phyloP scores from a whole-genome alignment of 2,888 invertebrate genomes.

The Idaea dimidiata region DNA sequence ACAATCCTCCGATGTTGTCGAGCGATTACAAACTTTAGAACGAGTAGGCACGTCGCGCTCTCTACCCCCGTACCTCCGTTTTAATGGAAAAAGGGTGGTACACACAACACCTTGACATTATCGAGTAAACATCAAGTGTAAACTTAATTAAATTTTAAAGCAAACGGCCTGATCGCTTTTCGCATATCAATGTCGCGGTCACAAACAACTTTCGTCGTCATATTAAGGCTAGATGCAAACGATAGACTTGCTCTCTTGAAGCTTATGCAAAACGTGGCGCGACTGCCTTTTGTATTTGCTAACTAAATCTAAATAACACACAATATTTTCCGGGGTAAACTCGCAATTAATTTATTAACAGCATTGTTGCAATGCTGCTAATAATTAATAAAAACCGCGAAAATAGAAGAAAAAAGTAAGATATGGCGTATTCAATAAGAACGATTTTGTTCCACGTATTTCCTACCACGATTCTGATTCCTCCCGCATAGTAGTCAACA shows the following conservation, averaged over 20 bases:
- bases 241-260: background rate
- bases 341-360: too few relatives aligned
- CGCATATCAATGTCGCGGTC: slow-evolving; percentile 58
- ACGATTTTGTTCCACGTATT: too few relatives aligned
- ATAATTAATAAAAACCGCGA: too few relatives aligned
- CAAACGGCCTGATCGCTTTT: slow-evolving; percentile 52
- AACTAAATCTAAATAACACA: too few relatives aligned
- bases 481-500: too few relatives aligned
- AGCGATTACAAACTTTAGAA: slow-evolving; percentile 3
- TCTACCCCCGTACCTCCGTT: slow-evolving; percentile 15
- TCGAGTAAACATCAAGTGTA: slow-evolving; percentile 59
- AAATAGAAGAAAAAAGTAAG: too few relatives aligned
- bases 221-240: background rate
- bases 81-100: slow-evolving; percentile 24
- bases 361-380: too few relatives aligned
- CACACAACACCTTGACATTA: slow-evolving; percentile 42
- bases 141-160: slow-evolving; percentile 70
- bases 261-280: background rate
- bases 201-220: slow-evolving; percentile 12
- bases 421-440: too few relatives aligned
- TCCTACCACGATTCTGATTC: too few relatives aligned
- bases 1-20: slow-evolving; percentile 9
- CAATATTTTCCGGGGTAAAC: too few relatives aligned
- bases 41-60: background rate
- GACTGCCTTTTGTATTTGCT: too few relatives aligned